These are phyloP conservation scores for Labeo catla DNA, from an alignment of 2,113 vertebrate species.

Conservation along the genomic window DNA sequence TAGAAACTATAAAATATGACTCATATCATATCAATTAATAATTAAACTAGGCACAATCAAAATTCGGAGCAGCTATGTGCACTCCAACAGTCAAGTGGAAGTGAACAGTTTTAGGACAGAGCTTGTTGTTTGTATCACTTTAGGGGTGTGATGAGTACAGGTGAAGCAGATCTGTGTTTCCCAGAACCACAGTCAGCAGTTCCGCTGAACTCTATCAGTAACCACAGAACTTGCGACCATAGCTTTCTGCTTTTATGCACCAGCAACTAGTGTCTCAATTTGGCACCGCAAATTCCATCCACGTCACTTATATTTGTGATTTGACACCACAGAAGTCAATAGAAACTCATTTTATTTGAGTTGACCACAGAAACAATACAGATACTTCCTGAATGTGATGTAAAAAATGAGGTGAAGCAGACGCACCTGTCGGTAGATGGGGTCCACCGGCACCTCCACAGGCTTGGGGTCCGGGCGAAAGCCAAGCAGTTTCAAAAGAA, in stretches of 20 bases:
- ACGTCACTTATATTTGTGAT: not conserved
- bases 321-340: not conserved
- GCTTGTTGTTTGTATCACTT: not conserved
- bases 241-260: not conserved
- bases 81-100: not conserved
- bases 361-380: not conserved
- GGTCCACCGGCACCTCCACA: constrained; percentile 49
- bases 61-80: no score
- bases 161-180: not conserved
- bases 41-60: not conserved
- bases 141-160: no score
- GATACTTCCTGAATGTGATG: not conserved
- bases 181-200: no score
- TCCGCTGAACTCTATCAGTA: no score
- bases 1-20: not conserved
- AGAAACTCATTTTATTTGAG: not conserved
- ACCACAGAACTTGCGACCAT: no score
- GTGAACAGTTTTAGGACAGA: not conserved
- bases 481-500: constrained; percentile 9
- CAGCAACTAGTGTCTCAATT: not conserved
- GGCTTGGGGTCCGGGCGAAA: constrained; percentile 35
- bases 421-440: constrained; percentile 52
- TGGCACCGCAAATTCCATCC: not conserved
- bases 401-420: constrained; percentile 5
- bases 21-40: not conserved